Conservation (phyloP, 2,888 invertebrate species). For the Urechis unicinctus region DNA sequence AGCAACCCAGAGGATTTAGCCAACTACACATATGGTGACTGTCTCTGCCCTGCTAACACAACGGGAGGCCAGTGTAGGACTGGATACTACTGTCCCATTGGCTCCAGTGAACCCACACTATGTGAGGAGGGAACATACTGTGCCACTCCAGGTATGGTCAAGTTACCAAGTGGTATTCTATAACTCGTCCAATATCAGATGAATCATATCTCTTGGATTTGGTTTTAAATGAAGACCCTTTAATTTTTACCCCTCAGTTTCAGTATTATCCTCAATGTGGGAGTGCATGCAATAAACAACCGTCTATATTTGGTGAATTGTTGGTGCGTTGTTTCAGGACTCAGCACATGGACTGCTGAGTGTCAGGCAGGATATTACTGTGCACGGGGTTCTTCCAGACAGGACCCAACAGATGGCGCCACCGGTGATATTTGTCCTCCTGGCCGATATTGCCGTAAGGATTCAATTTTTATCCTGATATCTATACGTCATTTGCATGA, state of each 20-base stretch:
- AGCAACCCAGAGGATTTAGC: constrained; percentile 33
- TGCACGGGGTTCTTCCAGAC: constrained; percentile 25
- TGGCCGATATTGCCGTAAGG: constrained; percentile 42
- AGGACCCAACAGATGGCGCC: constrained; percentile 39
- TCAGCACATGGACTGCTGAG: constrained; percentile 28
- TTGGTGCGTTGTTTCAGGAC: constrained; percentile 21
- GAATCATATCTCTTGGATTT: too few relatives aligned
- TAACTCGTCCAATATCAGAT: too few relatives aligned
- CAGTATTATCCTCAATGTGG: too few relatives aligned
- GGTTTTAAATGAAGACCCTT: too few relatives aligned
- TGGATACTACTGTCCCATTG: constrained; percentile 35
- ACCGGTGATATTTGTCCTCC: constrained; percentile 41
- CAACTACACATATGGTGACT: constrained; percentile 32
- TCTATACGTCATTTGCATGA: too few relatives aligned
- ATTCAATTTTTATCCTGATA: too few relatives aligned
- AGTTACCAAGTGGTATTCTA: too few relatives aligned
- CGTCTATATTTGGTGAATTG: neutral
- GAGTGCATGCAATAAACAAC: too few relatives aligned
- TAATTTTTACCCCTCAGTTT: too few relatives aligned
- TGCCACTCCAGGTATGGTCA: constrained; percentile 8
- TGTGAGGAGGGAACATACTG: constrained; percentile 34
- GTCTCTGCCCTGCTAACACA: constrained; percentile 33
- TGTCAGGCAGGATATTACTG: constrained; percentile 42
- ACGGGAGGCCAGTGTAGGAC: constrained; percentile 42
- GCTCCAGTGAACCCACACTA: constrained; percentile 28